Percentiles rank a stretch among this genome's conserved stretches.
Conservation (phyloP, 2,888 invertebrate genomes). For the Phorcus lineatus region DNA sequence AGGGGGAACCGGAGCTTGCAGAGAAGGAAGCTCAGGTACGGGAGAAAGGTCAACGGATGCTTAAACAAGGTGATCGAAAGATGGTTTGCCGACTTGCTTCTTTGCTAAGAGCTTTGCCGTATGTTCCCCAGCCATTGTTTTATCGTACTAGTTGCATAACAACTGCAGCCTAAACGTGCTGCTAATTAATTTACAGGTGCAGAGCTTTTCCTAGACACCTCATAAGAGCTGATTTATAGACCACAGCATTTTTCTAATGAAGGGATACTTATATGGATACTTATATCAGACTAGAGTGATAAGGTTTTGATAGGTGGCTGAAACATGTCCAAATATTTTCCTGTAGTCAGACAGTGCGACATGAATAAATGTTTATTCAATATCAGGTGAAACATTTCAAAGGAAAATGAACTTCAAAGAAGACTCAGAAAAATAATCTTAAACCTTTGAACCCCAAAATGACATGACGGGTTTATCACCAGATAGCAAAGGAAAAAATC, state of each 20-base stretch:
- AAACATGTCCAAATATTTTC: too few relatives aligned
- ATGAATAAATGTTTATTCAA: too few relatives aligned
- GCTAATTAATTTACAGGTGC: slow-evolving; percentile 20
- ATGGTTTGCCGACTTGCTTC: background rate
- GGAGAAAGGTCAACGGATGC: background rate
- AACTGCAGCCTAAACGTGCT: background rate
- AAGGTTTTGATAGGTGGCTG: too few relatives aligned
- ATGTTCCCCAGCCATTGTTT: background rate
- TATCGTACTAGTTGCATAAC: background rate
- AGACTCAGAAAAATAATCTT: too few relatives aligned
- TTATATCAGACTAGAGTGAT: too few relatives aligned
- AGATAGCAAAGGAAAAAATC: too few relatives aligned
- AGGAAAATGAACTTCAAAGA: too few relatives aligned
- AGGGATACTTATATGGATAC: too few relatives aligned
- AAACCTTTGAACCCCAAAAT: too few relatives aligned
- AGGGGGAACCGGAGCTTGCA: background rate
- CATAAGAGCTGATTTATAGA: background rate
- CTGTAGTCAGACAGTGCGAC: too few relatives aligned
- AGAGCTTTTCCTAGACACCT: background rate
- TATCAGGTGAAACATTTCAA: too few relatives aligned
- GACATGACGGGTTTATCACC: too few relatives aligned
- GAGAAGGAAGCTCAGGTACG: background rate
- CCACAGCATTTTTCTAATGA: background rate
- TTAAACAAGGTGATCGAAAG: slow-evolving; percentile 17
- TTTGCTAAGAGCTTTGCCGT: background rate